Evolutionary conservation across 2,797 vertebrate genomes (phyloP), one percentile per base, ranked within the genome.

Genomic region (Esox lucius): DNA sequence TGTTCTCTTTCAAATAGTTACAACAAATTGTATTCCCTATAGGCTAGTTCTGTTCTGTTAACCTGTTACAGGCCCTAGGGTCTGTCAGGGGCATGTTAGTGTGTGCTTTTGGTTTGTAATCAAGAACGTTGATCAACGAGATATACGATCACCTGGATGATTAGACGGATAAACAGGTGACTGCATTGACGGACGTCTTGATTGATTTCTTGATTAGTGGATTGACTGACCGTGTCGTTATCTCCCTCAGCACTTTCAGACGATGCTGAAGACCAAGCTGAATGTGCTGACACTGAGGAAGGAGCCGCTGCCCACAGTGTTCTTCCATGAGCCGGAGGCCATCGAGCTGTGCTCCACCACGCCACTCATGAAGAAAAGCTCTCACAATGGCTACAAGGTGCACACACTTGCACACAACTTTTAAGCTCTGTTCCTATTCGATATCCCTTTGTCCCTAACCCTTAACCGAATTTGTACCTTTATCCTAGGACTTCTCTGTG

Each of bases 271-370:
- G 93, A 97, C 96, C 48, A 99, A 98, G 91, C 77, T 99, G 83
- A 99, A 99, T 89, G 98, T 99, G 91, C 91, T 99, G 87, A 98
- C 97, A 64, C 94, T 99, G 89, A 96, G 95, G 84, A 99, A 99
- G 83, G 98, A 99, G 66, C 96, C 97, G 28, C 90, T 98, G 80
- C 97, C 98, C 0, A 95, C 97, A 0, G 98, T 99, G 88, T 98
- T 99, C 92, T 99, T 97, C 90, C 97, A 98, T 0, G 97, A 99
- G 83, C 98, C 98, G 0, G 98, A 99, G 91, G 97, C 96, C 85
- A 99, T 99, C 17, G 98, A 99, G 88, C 95, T 99, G 28, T 98
- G 97, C 83, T 97, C 97, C 82, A 96, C 97, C 76, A 96, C 95
- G 0, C 96, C 97, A 0, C 93, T 96, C 70, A 91, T 94, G 91